Evolutionary conservation across 1,140 invertebrate species (phyloP), one percentile per base, ranked within the genome.

Genomic region (Phocides pigmalion): DNA sequence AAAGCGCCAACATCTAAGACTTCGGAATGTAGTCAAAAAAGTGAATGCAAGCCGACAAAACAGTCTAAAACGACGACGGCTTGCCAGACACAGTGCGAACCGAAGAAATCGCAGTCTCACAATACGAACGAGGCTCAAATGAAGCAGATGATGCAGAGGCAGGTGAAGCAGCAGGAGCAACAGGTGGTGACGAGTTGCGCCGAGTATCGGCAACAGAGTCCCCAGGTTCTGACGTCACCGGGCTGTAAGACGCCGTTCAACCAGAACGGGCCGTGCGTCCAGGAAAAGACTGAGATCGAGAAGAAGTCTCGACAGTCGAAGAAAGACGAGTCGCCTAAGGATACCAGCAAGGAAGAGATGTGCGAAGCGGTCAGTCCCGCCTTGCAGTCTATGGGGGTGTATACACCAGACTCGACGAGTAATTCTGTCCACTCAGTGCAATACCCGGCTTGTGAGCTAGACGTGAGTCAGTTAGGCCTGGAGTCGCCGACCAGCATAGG

Each of bases 401-500:
- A 97, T 68, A 97, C 96, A 0, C 95, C 96, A 0, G 96, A 97
- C 77, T 96, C 96, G 0, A 96, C 95, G 0, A 97, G 96, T 20
- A 97, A 97, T 76, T 97, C 96, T 0, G 96, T 97, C 3, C 95
- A 96, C 68, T 96, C 95, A 35, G 92, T 96, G 62, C 96, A 96
- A 83, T 97, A 96, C 74, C 94, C 94, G 0, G 94, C 94, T 62
- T 97, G 95, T 72, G 97, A 97, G 65, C 88, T 98, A 50, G 97
- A 97, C 84, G 96, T 97, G 0, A 94, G 94, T 69, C 96, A 97
- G 77, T 84, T 98, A 17, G 96, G 95, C 3, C 88, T 98, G 51
- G 97, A 98, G 76, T 98, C 97, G 0, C 97, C 97, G 0, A 95
- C 96, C 0, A 97, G 96, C 15, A 97, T 98, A 59, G 95, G 96